phyloP scores from a whole-genome alignment of 1,140 invertebrate species.

The Pteromalus puparum region DNA sequence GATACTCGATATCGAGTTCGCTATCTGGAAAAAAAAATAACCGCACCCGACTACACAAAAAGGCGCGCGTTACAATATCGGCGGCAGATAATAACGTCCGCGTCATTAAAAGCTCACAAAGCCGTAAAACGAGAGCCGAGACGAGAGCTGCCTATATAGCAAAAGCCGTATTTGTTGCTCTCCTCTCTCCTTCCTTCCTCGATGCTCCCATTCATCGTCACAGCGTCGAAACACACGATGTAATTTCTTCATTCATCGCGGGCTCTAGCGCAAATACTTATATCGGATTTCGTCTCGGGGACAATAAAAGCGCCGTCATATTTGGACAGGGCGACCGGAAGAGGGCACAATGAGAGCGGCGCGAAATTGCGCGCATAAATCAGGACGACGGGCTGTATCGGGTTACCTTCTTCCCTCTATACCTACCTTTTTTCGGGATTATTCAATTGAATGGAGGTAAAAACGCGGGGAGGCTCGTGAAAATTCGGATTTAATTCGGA shows the following conservation, averaged over 20 bases:
- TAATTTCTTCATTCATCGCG: constrained; percentile 34
- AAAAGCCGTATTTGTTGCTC: constrained; percentile 6
- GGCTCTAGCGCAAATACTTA: neutral
- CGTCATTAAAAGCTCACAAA: constrained; percentile 16
- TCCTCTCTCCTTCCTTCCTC: neutral
- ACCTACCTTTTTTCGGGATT: neutral
- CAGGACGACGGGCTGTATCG: neutral
- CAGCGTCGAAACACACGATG: neutral
- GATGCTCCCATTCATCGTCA: neutral
- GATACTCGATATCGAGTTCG: too few relatives aligned
- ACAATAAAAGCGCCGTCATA: constrained; percentile 14
- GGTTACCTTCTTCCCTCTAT: constrained; percentile 6
- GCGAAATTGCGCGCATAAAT: constrained; percentile 26
- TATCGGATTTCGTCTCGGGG: constrained; percentile 28
- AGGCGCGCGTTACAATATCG: neutral
- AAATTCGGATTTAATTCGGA: neutral
- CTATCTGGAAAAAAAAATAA: neutral
- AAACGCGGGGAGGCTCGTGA: neutral
- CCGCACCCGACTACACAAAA: neutral
- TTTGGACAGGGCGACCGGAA: constrained; percentile 33
- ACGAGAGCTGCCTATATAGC: too few relatives aligned
- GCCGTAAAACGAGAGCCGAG: constrained; percentile 13
- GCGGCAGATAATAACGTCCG: neutral
- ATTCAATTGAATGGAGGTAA: neutral
- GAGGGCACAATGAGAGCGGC: neutral